Evolutionary conservation across 2,797 vertebrate species (phyloP).

Genomic region (Takifugu rubripes): DNA sequence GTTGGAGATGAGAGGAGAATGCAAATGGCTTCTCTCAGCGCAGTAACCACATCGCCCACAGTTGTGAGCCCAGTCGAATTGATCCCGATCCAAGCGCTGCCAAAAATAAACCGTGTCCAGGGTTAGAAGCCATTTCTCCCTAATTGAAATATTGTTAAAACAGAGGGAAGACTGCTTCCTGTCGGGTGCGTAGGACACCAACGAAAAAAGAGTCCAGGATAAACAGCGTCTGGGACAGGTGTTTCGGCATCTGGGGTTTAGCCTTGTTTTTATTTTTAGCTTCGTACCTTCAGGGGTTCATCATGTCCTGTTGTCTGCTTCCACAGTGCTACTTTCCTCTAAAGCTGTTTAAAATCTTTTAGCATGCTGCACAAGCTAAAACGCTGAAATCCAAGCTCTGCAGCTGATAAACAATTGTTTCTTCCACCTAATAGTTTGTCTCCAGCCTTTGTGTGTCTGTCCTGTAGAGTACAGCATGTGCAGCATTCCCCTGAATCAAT

Average conservation of each 20-base stretch:
- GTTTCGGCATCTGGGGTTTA: slow-evolving; percentile 66
- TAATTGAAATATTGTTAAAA: slow-evolving; percentile 3
- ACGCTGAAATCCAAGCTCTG: neutral
- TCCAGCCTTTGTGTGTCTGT: slow-evolving; percentile 18
- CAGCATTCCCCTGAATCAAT: slow-evolving; percentile 33
- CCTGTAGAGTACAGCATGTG: slow-evolving; percentile 16
- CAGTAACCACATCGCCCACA: slow-evolving; percentile 42
- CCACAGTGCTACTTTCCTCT: slow-evolving; percentile 40
- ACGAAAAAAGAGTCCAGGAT: slow-evolving; percentile 25
- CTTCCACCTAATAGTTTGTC: neutral
- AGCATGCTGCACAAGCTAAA: too few relatives aligned
- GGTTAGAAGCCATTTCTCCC: slow-evolving; percentile 10
- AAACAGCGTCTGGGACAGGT: slow-evolving; percentile 57
- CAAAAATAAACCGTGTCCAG: slow-evolving; percentile 19
- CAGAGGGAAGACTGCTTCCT: neutral
- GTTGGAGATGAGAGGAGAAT: slow-evolving; percentile 56
- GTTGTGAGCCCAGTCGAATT: slow-evolving; percentile 44
- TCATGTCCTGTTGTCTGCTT: slow-evolving; percentile 45
- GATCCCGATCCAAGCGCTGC: slow-evolving; percentile 1
- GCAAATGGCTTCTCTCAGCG: slow-evolving; percentile 60
- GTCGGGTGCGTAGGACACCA: slow-evolving; percentile 9
- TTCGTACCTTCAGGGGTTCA: slow-evolving; percentile 55
- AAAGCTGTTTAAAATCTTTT: neutral
- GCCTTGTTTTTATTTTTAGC: slow-evolving; percentile 76
- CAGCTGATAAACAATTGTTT: neutral